A percentile compares a stretch with the other conserved stretches of the same genome.
Conservation (phyloP, 2,797 vertebrate species). For the Pagetopsis macropterus region DNA sequence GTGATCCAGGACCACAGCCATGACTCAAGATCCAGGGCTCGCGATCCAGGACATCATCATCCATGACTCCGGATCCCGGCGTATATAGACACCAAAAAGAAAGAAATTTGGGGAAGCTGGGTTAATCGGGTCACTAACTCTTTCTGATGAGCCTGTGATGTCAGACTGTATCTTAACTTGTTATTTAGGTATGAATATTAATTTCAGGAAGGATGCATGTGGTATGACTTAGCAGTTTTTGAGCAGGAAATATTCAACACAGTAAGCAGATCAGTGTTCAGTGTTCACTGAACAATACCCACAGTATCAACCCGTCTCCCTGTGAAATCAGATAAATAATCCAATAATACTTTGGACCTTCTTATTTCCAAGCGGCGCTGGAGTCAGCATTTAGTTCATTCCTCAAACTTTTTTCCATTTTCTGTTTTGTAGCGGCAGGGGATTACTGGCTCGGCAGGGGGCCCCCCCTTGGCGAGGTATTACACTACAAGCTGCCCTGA, state of each 20-base stretch:
- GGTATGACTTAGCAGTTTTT: conserved; percentile 1
- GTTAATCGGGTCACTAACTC: conserved; percentile 46
- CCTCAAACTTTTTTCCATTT: conserved; percentile 63
- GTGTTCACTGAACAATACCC: conserved; percentile 39
- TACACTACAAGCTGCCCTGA: conserved; percentile 61
- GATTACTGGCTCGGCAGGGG: conserved; percentile 69
- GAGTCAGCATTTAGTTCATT: conserved; percentile 71
- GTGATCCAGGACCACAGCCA: too few species aligned
- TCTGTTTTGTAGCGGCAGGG: conserved; percentile 61
- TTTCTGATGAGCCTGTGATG: conserved; percentile 21
- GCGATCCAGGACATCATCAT: too few species aligned
- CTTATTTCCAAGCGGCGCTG: conserved; percentile 50
- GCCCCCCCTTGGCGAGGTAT: conserved; percentile 46
- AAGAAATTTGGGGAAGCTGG: too few species aligned
- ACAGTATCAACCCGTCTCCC: conserved; percentile 34
- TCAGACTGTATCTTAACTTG: conserved; percentile 20
- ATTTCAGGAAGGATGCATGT: neutral
- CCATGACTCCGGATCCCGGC: too few species aligned
- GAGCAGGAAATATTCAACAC: conserved; percentile 9
- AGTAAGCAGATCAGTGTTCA: conserved; percentile 51
- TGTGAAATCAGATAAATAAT: conserved; percentile 70
- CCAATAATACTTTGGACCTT: conserved; percentile 62
- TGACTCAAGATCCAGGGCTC: too few species aligned
- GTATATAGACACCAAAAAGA: too few species aligned
- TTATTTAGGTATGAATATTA: conserved; percentile 31